Percentiles rank a stretch among this genome's conserved stretches.
phyloP scores from a whole-genome alignment of 1,140 invertebrate species.

The Phocides pigmalion region DNA sequence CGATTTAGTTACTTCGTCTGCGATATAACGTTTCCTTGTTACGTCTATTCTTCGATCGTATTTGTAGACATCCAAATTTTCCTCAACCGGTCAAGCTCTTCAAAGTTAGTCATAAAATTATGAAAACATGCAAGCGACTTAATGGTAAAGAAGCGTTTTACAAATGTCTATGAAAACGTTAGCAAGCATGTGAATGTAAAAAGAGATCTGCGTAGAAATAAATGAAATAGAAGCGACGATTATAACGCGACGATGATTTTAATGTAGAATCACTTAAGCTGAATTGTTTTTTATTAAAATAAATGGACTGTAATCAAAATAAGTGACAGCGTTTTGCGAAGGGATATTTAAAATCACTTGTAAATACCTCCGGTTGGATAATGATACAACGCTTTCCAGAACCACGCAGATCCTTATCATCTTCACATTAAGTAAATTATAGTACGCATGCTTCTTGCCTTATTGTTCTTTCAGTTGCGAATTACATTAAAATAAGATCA shows the following conservation, averaged over 20 bases:
- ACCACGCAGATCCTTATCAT: conserved; percentile 67
- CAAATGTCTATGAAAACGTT: conserved; percentile 27
- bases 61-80: background rate
- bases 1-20: too few species aligned
- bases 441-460: conserved; percentile 87
- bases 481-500: conserved; percentile 80
- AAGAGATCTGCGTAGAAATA: conserved; percentile 53
- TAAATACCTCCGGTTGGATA: conserved; percentile 27
- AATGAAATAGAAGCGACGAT: conserved; percentile 2
- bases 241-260: too few species aligned
- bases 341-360: conserved; percentile 15
- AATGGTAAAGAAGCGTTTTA: conserved; percentile 22
- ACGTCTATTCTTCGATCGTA: too few species aligned
- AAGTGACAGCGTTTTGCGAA: conserved; percentile 18
- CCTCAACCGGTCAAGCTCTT: conserved; percentile 15
- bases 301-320: conserved; percentile 1
- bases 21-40: too few species aligned
- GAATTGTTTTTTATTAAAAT: background rate
- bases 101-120: conserved; percentile 2
- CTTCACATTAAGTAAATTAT: conserved; percentile 52
- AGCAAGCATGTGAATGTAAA: conserved; percentile 49
- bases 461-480: conserved; percentile 64
- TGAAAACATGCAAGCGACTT: conserved; percentile 17
- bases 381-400: conserved; percentile 29
- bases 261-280: background rate